A percentile compares a stretch with the other conserved stretches of the same genome.
Evolutionary conservation across 2,888 invertebrate genomes (phyloP).

Genomic region (Dendrolimus houi): DNA sequence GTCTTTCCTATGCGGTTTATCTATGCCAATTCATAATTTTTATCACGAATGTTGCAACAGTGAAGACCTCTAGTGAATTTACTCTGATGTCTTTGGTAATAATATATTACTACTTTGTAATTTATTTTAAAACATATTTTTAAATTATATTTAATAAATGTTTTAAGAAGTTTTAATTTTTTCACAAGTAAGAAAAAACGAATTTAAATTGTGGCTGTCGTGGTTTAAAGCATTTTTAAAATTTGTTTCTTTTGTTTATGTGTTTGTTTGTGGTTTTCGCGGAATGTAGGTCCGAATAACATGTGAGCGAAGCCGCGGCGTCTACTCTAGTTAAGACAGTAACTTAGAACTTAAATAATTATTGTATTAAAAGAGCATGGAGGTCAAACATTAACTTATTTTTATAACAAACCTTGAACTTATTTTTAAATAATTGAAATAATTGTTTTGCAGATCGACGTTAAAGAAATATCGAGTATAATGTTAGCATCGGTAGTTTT

Average conservation of each 20-base stretch:
- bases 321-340: too few species aligned
- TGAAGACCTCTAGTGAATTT: constrained; percentile 77
- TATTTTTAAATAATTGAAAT: not conserved
- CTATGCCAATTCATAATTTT: constrained; percentile 80
- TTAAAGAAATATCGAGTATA: constrained; percentile 72
- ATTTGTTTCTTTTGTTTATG: too few species aligned
- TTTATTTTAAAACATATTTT: too few species aligned
- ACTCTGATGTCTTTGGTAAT: constrained; percentile 74
- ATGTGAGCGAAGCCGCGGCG: too few species aligned
- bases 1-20: constrained; percentile 81
- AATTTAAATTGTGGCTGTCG: too few species aligned
- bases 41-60: constrained; percentile 79
- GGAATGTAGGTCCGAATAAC: too few species aligned
- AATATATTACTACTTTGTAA: not conserved
- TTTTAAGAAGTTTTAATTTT: too few species aligned
- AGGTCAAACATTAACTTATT: constrained; percentile 1
- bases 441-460: constrained; percentile 65
- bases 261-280: too few species aligned
- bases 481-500: constrained; percentile 68
- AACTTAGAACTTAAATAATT: not conserved
- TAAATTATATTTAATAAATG: too few species aligned
- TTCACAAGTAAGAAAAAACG: too few species aligned
- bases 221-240: too few species aligned
- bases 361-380: not conserved
- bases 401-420: constrained; percentile 1